These are phyloP conservation scores for Rhingia campestris DNA, from an alignment of 2,888 invertebrate species.

Conservation along the genomic window DNA sequence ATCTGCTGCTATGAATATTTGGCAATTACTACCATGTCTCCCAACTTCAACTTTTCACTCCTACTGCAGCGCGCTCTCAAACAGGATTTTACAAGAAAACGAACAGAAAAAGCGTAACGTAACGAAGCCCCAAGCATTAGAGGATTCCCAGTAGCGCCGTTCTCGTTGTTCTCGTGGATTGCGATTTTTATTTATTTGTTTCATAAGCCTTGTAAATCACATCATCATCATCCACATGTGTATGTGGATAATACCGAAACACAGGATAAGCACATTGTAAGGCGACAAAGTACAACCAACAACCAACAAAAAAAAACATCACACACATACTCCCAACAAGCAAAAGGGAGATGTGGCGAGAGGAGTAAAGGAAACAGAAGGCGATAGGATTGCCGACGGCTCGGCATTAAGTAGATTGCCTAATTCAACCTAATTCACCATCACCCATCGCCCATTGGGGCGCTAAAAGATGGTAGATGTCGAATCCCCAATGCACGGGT, in stretches of 20 bases:
- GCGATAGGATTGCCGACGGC: constrained; percentile 60
- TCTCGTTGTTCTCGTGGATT: constrained; percentile 33
- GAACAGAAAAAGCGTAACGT: background rate
- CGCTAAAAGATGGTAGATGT: constrained; percentile 35
- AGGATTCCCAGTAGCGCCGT: constrained; percentile 22
- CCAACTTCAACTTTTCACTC: background rate
- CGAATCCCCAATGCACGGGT: constrained; percentile 29
- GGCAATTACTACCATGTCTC: constrained; percentile 66
- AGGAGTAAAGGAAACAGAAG: constrained; percentile 4
- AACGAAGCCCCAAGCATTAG: constrained; percentile 41
- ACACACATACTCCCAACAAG: constrained; percentile 12
- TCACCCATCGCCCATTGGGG: constrained; percentile 57
- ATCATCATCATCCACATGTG: constrained; percentile 69
- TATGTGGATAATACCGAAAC: constrained; percentile 25
- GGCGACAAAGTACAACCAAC: constrained; percentile 54
- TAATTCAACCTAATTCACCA: constrained; percentile 69
- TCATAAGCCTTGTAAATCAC: constrained; percentile 71
- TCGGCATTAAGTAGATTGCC: constrained; percentile 71
- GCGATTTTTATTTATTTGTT: constrained; percentile 70
- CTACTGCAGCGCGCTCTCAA: constrained; percentile 22
- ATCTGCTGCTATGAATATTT: constrained; percentile 72
- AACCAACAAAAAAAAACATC: constrained; percentile 4
- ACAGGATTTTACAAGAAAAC: constrained; percentile 2
- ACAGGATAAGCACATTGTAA: constrained; percentile 54
- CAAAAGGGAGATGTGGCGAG: background rate